Evolutionary conservation across 2,113 vertebrate genomes (phyloP).

Genomic region (Vombatus ursinus): DNA sequence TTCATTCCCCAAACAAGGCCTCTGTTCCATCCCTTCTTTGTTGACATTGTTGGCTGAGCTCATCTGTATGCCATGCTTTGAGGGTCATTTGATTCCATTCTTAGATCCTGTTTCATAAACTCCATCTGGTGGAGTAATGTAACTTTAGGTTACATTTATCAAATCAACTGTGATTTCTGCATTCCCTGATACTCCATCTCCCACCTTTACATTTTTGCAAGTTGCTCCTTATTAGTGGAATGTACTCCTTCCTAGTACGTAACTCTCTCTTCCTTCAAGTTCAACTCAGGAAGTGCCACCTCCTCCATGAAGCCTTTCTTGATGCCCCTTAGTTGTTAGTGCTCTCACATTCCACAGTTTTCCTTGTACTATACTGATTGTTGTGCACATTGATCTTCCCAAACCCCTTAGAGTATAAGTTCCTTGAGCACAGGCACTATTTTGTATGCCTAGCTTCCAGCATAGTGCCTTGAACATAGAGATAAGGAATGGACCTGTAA

Average conservation of each 20-base stretch:
- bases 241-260: background rate
- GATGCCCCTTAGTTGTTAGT: background rate
- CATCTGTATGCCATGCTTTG: background rate
- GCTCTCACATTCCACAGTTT: background rate
- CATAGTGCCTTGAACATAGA: background rate
- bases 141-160: background rate
- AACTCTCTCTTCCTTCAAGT: background rate
- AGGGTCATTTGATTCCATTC: background rate
- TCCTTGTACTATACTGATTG: background rate
- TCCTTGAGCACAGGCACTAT: background rate
- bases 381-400: background rate
- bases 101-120: background rate
- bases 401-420: background rate
- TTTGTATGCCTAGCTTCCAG: background rate
- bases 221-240: background rate
- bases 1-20: background rate
- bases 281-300: background rate
- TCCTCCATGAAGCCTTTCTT: background rate
- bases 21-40: background rate
- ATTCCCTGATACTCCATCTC: background rate
- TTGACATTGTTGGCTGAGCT: background rate
- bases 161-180: background rate
- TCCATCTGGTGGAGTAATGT: background rate
- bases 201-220: background rate
- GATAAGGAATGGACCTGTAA: background rate